Base-by-base conservation (phyloP, 1,140 invertebrate species). In the Macrocentrus cingulum region DNA sequence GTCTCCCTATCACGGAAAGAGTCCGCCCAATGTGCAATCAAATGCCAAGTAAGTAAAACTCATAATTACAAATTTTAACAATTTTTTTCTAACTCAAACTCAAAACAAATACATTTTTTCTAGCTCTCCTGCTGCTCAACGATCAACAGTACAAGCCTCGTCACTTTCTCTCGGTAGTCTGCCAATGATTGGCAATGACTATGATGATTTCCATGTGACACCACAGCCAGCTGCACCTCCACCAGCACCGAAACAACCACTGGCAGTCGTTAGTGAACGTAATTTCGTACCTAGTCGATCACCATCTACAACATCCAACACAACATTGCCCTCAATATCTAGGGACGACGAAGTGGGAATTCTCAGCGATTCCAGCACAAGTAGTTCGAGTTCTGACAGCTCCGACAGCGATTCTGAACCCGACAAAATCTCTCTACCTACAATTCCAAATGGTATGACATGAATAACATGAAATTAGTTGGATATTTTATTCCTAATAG, bases 131-230 rank as follows among this genome's bases (percentile, higher is more conserved):
- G 81, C 81, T 77, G 80, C 81, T 77, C 84, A 65, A 77, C 71
- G 56, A 77, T 83, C 62, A 77, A 84, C 13, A 34, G n/a, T 70
- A 72, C 80, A 48, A 76, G 84, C 78, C 81, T 85, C 74, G 3
- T 84, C 86, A 2, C 76, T n/a, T 11, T 48, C 22, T 2, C 20
- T 87, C 42, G 88, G 87, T 51, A 91, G 89, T 66, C 82, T 91
- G 48, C 89, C 89, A 5, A 87, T 91, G 83, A 89, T 91, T 60
- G 85, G 85, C 39, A 76, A 87, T 20, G 88, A 90, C 65, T 65
- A 62, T 16, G 87, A 89, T 64, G 79, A 82, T 58, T 76, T 73
- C 57, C 63, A 56, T 4, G n/a, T 60, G 34, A 16, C 62, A 15
- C 13, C 51, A 62, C 69, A 51, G 22, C 62, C 71, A 16, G 61